Evolutionary conservation across 2,888 invertebrate genomes (phyloP), one percentile per base, ranked within the genome.

Genomic region (Synanthedon formicaeformis): DNA sequence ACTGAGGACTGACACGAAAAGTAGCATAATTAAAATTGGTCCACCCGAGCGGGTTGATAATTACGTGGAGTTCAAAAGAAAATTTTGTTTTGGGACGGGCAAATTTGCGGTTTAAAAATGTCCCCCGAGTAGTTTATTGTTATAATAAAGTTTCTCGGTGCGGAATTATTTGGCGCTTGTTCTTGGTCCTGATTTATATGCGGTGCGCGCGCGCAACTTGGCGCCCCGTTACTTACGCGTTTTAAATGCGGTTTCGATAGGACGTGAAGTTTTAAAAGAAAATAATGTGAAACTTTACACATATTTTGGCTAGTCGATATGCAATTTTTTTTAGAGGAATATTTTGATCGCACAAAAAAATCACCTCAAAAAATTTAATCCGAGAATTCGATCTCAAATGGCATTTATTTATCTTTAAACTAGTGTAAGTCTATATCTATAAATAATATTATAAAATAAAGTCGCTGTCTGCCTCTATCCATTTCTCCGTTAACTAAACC

Each of bases 31-130:
- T 45, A 45, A 45, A 45, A 45, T 45, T 45, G 45, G 45, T 45
- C 13, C 34, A 34, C 34, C 34, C 34, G 34, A 34, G 34, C 34
- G 34, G 34, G 34, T 12, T 14, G 45, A 45, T 13, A 45, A 45
- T 45, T 45, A 13, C 45, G 49, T 55, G 57, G 57, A 73, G 67
- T 73, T 73, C 73, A 74, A 72, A 75, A 66, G 70, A 63, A 71
- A 64, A 66, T 69, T 69, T 72, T 74, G 75, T 74, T 76, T 71
- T 62, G 66, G 62, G 59, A 64, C 53, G 34, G 61, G 65, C 64
- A 66, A 74, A 78, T 75, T 75, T 74, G 73, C 68, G 75, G 66
- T 57, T 69, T 69, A 66, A 73, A 74, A 76, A 75, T 62, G 71
- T 74, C 74, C 57, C 55, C 58, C 55, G 58, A 55, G 60, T 65